Conservation (phyloP, 2,797 vertebrate species). For the Numenius phaeopus region DNA sequence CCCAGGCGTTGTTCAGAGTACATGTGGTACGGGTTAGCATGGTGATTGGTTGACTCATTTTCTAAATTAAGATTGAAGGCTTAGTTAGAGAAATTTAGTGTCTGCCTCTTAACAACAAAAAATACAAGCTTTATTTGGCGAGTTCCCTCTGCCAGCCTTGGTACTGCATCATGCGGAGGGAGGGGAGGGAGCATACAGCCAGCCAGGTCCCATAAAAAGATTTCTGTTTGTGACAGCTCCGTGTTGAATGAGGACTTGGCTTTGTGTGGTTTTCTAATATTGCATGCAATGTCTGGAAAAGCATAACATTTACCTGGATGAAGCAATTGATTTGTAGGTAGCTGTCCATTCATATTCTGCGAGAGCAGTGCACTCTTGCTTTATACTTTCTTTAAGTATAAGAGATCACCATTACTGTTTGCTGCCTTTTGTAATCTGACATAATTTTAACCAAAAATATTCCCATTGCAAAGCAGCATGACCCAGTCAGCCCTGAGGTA, state of each 20-base stretch:
- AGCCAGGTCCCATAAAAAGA: neutral
- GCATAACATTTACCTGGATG: neutral
- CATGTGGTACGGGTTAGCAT: neutral
- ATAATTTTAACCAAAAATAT: neutral
- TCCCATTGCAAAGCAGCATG: neutral
- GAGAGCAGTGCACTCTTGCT: neutral
- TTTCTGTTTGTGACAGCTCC: neutral
- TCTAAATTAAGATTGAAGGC: conserved; percentile 55
- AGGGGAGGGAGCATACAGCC: neutral
- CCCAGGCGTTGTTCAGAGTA: neutral
- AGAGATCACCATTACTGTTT: neutral
- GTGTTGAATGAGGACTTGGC: neutral
- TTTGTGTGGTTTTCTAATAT: neutral
- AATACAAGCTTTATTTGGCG: neutral
- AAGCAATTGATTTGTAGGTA: neutral
- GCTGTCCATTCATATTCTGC: neutral
- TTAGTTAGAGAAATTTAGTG: neutral
- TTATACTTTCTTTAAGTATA: neutral
- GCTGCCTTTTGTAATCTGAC: neutral
- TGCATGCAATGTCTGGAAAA: neutral
- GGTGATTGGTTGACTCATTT: neutral
- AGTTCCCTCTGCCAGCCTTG: neutral
- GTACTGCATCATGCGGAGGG: rapidly evolving
- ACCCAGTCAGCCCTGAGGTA: neutral
- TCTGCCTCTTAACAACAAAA: neutral